phyloP scores from a whole-genome alignment of 2,888 invertebrate genomes.

The Stenotaenia linearis region DNA sequence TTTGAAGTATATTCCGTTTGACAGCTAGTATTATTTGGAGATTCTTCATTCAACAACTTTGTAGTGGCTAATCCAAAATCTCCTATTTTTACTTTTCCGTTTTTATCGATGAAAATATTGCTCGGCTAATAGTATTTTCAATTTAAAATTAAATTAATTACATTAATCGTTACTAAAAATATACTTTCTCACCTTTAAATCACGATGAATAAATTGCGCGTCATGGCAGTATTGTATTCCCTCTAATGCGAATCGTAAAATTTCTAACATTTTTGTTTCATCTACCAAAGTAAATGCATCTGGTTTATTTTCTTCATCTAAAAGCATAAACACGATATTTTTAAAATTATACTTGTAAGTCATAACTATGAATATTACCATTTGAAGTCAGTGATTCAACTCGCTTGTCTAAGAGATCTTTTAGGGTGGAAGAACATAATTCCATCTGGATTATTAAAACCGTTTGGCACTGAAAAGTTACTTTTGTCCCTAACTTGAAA shows the following conservation, averaged over 20 bases:
- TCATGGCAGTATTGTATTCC: neutral
- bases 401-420: neutral
- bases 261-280: neutral
- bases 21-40: neutral
- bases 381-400: neutral
- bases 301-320: neutral
- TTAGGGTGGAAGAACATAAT: neutral
- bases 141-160: neutral
- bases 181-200: neutral
- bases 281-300: neutral
- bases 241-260: neutral
- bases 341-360: neutral
- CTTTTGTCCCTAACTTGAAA: too few species aligned
- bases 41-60: neutral
- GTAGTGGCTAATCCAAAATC: slow-evolving; percentile 31
- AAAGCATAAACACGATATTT: neutral
- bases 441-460: neutral
- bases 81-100: slow-evolving; percentile 29
- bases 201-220: neutral
- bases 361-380: neutral
- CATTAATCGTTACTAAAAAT: neutral
- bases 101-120: slow-evolving; percentile 31
- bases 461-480: neutral
- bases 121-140: neutral
- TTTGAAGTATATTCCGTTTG: neutral